A percentile compares a stretch with the other conserved stretches of the same genome.
phyloP scores from a whole-genome alignment of 1,140 invertebrate genomes.

The Aradophagus sp. region DNA sequence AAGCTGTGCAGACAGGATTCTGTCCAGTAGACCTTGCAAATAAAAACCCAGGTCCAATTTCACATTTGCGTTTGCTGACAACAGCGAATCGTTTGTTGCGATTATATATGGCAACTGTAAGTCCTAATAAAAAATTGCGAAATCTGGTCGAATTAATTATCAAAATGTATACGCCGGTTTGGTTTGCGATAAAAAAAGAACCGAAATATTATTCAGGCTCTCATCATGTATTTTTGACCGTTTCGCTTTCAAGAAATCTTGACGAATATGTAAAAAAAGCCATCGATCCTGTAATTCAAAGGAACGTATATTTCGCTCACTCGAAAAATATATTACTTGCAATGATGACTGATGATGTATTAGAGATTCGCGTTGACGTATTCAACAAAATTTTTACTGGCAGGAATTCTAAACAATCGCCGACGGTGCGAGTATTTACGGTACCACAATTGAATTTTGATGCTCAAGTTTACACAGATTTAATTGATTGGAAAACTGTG shows the following conservation, averaged over 20 bases:
- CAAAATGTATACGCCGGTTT: constrained; percentile 45
- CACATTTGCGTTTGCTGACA: constrained; percentile 54
- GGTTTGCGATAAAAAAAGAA: constrained; percentile 52
- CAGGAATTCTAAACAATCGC: no score
- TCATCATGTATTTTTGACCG: constrained; percentile 9
- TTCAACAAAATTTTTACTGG: constrained; percentile 3
- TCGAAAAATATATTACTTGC: constrained; percentile 11
- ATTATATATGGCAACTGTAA: constrained; percentile 34
- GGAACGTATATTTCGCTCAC: constrained; percentile 1
- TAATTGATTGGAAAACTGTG: constrained; percentile 1
- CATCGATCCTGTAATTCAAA: constrained; percentile 2
- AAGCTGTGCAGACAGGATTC: constrained; percentile 17
- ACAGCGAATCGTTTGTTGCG: constrained; percentile 50
- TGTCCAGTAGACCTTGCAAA: constrained; percentile 39
- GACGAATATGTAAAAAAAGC: constrained; percentile 12
- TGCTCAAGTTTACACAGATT: constrained; percentile 3
- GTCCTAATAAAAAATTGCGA: constrained; percentile 25
- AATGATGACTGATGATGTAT: constrained; percentile 10
- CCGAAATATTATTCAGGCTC: constrained; percentile 9
- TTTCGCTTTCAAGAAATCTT: constrained; percentile 7
- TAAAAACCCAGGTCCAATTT: constrained; percentile 41
- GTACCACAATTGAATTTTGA: constrained; percentile 7
- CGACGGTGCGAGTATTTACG: background rate
- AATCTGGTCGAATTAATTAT: constrained; percentile 40
- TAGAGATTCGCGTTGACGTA: constrained; percentile 8